These are phyloP conservation scores for Megaustenia siamemsis DNA, from an alignment of 2,888 invertebrate genomes.

Conservation along the genomic window DNA sequence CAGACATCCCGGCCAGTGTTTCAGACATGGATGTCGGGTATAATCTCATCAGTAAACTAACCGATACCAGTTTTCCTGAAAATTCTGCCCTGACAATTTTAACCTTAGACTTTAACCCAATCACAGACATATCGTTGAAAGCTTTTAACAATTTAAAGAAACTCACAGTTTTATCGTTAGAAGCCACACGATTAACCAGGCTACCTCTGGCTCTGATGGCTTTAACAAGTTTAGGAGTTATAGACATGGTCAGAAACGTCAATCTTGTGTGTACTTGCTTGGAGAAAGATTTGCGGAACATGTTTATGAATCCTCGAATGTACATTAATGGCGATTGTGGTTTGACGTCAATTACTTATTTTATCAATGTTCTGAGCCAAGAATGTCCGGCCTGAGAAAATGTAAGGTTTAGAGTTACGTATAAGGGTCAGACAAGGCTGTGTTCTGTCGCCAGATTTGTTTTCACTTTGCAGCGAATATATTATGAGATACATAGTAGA, in stretches of 20 bases:
- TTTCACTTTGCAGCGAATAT: too few relatives aligned
- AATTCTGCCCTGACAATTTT: background rate
- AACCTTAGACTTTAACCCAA: constrained; percentile 4
- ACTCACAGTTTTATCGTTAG: background rate
- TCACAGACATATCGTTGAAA: background rate
- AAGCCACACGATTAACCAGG: background rate
- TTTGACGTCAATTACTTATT: background rate
- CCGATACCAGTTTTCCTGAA: background rate
- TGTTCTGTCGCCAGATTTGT: too few relatives aligned
- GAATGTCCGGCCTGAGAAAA: constrained; percentile 7
- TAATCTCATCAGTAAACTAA: constrained; percentile 8
- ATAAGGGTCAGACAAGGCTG: too few relatives aligned
- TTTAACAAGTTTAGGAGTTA: background rate
- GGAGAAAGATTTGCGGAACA: background rate
- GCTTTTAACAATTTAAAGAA: background rate
- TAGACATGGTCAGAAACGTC: background rate
- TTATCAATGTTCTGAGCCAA: background rate
- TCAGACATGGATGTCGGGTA: background rate
- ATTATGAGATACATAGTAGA: too few relatives aligned
- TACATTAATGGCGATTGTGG: constrained; percentile 13
- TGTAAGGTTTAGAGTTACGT: too few relatives aligned
- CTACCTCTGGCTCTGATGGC: constrained; percentile 3
- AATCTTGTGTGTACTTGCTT: constrained; percentile 15
- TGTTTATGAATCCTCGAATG: background rate
- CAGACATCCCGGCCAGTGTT: background rate